Base-by-base conservation (phyloP, 1,140 invertebrate species). In the Drosophila ercepeae region DNA sequence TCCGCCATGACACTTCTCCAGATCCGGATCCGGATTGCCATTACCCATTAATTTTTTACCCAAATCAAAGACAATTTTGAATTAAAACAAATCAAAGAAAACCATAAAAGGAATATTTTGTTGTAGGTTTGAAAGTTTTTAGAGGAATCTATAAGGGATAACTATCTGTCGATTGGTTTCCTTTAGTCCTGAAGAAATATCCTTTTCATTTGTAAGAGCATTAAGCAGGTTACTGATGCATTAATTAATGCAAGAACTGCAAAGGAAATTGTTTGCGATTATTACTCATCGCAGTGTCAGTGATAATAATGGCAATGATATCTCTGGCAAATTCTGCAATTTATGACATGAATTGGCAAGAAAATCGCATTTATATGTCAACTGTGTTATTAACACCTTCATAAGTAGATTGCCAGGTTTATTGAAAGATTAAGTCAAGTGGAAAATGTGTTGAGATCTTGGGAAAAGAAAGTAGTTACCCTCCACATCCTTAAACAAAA, bases 1-100 rank as follows among this genome's bases (percentile, higher is more conserved):
- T 84, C 65, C 51, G 18, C 18, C 11, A 16, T 75, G 79, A 84
- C 79, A 84, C 81, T 78, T 83, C 19, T 19, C 36, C 39, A 19
- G 36, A 34, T 39, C 14, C n/a, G 36, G 14, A 39, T 14, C 16
- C 5, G 14, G 36, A 7, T 42, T 18, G 7, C 16, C 39, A 4
- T 18, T 42, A 18, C 39, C 8, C 14, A 42, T 18, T 42, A 42
- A 3, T 42, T 42, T 16, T 36, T n/a, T n/a, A 39, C 7, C 36
- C 36, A 13, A 39, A 39, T 16, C n/a, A 39, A 32, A 32, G 36
- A 13, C 16, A 39, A 39, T 8, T 5, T 39, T 2, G 7, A 32
- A 39, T 39, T 39, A 14, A 39, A 3, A 39, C 34, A 39, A 16
- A 39, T 7, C 9, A 32, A 32, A 32, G 1, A 11, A 32, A 32